Evolutionary conservation across 2,113 vertebrate species (phyloP).

Genomic region (Oreochromis niloticus): DNA sequence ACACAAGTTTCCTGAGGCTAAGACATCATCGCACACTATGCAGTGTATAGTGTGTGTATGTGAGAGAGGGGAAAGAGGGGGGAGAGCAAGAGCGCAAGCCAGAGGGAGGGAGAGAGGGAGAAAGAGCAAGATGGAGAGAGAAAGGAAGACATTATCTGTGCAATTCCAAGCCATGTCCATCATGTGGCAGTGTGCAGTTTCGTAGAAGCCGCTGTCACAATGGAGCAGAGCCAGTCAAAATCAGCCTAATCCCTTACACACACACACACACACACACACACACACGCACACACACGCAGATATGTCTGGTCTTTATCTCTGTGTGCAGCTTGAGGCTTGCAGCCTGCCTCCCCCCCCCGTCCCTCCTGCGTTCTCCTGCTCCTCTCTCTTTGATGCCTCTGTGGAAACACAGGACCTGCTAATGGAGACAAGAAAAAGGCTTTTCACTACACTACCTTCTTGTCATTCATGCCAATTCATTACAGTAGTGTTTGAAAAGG

Average conservation of each 20-base stretch:
- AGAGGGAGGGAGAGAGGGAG: not conserved
- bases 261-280: not conserved
- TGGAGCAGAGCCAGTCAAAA: conserved; percentile 60
- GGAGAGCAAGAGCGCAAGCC: not conserved
- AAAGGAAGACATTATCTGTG: conserved; percentile 42
- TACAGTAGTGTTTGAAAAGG: conserved; percentile 34
- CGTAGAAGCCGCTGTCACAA: conserved; percentile 53
- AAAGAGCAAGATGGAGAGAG: not conserved
- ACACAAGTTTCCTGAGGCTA: conserved; percentile 7
- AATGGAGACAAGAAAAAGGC: conserved; percentile 61
- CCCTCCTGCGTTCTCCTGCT: conserved; percentile 29
- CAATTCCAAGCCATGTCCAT: conserved; percentile 65
- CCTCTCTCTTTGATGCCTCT: conserved; percentile 58
- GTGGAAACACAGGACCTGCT: conserved; percentile 62
- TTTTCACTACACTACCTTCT: conserved; percentile 42
- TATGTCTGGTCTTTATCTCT: conserved; percentile 73
- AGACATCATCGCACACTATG: conserved; percentile 13
- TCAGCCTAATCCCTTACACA: conserved; percentile 49
- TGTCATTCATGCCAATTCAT: conserved; percentile 56
- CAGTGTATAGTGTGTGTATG: not conserved
- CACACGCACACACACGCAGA: not conserved
- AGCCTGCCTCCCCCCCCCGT: conserved; percentile 18
- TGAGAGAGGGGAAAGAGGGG: not conserved
- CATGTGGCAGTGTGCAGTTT: conserved; percentile 72
- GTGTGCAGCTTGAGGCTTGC: conserved; percentile 72